Conservation (phyloP, 2,113 vertebrate genomes). For the Mobula birostris region DNA sequence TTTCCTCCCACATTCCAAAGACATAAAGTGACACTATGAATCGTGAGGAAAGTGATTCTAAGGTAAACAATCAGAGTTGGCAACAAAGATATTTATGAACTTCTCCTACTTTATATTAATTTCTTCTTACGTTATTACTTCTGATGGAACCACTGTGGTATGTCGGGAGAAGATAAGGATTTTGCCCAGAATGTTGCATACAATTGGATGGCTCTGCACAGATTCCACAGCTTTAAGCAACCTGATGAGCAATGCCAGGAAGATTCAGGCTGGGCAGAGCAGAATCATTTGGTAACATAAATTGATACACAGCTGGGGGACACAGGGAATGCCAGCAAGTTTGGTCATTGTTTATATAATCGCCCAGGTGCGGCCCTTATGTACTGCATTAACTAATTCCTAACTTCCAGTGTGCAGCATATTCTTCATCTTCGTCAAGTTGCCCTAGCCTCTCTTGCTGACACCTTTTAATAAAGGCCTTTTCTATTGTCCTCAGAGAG, state of each 20-base stretch:
- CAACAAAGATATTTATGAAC: no score
- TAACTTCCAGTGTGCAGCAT: neutral
- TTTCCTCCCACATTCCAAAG: no score
- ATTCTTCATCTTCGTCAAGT: neutral
- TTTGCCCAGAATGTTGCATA: neutral
- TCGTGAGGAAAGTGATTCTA: no score
- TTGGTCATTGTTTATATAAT: neutral
- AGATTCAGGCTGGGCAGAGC: neutral
- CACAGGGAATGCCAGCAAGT: neutral
- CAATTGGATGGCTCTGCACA: neutral
- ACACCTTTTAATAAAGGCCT: neutral
- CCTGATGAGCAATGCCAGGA: neutral
- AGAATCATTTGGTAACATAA: slow-evolving; percentile 6
- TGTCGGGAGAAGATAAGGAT: neutral
- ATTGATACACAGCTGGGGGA: neutral
- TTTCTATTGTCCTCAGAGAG: neutral
- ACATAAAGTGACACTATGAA: no score
- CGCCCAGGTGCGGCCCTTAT: neutral
- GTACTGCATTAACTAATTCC: neutral
- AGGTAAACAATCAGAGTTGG: no score
- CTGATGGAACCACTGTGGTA: neutral
- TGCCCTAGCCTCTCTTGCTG: neutral
- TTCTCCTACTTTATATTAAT: no score
- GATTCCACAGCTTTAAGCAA: neutral
- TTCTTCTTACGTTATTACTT: no score